phyloP scores from a whole-genome alignment of 2,113 vertebrate species.

The Anhinga rufa region DNA sequence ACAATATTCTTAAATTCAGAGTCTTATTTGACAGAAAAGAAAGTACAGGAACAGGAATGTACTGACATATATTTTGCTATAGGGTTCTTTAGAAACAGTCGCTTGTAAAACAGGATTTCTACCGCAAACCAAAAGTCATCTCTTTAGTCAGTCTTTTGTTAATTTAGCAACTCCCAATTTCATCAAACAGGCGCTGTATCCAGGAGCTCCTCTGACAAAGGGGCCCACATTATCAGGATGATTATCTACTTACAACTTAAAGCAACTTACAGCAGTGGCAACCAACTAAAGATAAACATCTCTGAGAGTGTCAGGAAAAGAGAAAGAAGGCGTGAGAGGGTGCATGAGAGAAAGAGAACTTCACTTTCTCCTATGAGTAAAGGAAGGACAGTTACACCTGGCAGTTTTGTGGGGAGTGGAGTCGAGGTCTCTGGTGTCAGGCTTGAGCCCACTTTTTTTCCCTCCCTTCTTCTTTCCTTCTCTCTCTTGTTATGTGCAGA shows the following conservation, averaged over 20 bases:
- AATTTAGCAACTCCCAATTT: background rate
- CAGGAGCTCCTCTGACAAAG: background rate
- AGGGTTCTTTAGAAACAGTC: background rate
- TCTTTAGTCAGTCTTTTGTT: background rate
- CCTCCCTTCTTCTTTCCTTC: background rate
- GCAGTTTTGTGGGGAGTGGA: background rate
- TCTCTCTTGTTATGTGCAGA: background rate
- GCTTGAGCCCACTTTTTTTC: background rate
- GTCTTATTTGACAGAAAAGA: background rate
- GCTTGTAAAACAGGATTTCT: background rate
- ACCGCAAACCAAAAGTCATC: background rate
- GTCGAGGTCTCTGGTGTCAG: background rate
- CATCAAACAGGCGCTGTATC: background rate
- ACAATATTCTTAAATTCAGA: background rate
- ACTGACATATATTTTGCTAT: background rate
- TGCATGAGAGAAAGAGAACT: background rate
- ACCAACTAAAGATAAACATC: background rate
- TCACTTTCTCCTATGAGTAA: background rate
- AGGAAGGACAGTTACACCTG: background rate
- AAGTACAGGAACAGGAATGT: background rate
- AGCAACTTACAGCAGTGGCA: background rate
- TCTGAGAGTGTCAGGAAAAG: background rate
- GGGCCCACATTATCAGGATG: accelerated
- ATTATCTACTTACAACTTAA: background rate
- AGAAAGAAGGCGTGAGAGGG: background rate